Evolutionary conservation across 2,888 invertebrate genomes (phyloP).

Genomic region (Xanthorhoe spadicearia): DNA sequence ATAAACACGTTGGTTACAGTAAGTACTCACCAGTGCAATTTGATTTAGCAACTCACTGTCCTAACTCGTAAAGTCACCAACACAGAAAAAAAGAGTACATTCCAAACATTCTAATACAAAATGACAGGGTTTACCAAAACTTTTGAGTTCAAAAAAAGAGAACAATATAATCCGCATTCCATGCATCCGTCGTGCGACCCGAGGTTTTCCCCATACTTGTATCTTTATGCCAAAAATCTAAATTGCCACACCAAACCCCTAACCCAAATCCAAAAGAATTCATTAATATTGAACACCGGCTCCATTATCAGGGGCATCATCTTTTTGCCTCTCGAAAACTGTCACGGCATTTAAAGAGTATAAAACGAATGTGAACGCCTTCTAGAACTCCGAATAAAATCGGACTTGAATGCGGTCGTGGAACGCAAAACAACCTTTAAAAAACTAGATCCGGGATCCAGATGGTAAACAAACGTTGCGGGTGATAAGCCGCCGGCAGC

Average conservation of each 20-base stretch:
- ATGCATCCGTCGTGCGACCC: slow-evolving; percentile 15
- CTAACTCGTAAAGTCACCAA: not conserved
- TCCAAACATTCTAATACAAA: slow-evolving; percentile 11
- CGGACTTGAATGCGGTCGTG: slow-evolving; percentile 8
- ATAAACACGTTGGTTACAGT: slow-evolving; percentile 11
- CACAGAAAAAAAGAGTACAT: not conserved
- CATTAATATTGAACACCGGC: slow-evolving; percentile 24
- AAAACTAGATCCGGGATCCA: slow-evolving; percentile 61
- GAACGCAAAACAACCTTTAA: slow-evolving; percentile 44
- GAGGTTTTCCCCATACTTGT: slow-evolving; percentile 32
- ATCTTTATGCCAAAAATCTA: slow-evolving; percentile 23
- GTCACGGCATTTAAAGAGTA: slow-evolving; percentile 20
- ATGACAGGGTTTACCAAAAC: slow-evolving; percentile 19
- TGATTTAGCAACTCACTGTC: not conserved
- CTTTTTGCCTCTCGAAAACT: slow-evolving; percentile 19
- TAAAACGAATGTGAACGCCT: slow-evolving; percentile 12
- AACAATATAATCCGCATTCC: slow-evolving; percentile 33
- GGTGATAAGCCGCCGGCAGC: slow-evolving; percentile 47
- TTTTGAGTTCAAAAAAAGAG: slow-evolving; percentile 15
- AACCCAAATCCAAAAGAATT: slow-evolving; percentile 33
- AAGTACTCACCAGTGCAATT: slow-evolving; percentile 11
- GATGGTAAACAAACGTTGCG: slow-evolving; percentile 54
- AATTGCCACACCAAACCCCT: slow-evolving; percentile 29
- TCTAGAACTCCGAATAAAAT: slow-evolving; percentile 33
- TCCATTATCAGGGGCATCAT: slow-evolving; percentile 23